Evolutionary conservation across 35 echinoderm and acorn worm species (phyloP), one percentile per base, ranked within the genome.

Genomic region (Ophiothrix spiculata): DNA sequence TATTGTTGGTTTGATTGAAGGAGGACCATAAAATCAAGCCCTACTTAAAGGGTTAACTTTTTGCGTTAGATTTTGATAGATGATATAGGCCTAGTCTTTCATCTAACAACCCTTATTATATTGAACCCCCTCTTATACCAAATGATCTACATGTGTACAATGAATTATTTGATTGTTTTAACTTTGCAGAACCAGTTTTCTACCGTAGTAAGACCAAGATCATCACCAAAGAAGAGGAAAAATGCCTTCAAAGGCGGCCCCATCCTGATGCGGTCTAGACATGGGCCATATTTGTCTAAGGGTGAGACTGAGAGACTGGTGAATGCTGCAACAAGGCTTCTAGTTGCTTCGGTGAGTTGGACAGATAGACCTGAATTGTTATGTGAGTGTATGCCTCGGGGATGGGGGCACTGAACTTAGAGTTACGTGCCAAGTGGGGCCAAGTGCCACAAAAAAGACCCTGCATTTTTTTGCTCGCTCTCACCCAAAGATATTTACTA

Each of bases 261-360:
- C 32, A 74, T 99, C 21, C 16, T 86, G 64, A 82, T 99, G 77
- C 56, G 96, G 31, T 99, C 96, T 31, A 87, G 89, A 75, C 96
- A 93, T 64, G 89, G 91, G 39, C 89, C 91, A 12, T 91, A 94
- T 73, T 75, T 99, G 23, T 91, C 92, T 39, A 91, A 86, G 40
- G 96, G 96, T 25, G 96, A 99, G 75, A 87, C 96, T 25, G 86
- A 94, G 56, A 89, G 96, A 84, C 60, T 99, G 17, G 81, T 94
- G 11, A 91, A 94, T 77, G 86, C 92, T 74, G 96, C 96, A 16
- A 99, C 96, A 31, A 91, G 86, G 56, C 79, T 99, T 0, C 86
- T 99, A 28, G 96, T 99, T 23, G 85, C 92, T 25, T 89, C 92
- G 35, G 96, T 99, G 90, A 98, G 95, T 97, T 21, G n/a, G 23